Base-by-base conservation (phyloP, 2,888 invertebrate species). In the Parochlus steinenii region DNA sequence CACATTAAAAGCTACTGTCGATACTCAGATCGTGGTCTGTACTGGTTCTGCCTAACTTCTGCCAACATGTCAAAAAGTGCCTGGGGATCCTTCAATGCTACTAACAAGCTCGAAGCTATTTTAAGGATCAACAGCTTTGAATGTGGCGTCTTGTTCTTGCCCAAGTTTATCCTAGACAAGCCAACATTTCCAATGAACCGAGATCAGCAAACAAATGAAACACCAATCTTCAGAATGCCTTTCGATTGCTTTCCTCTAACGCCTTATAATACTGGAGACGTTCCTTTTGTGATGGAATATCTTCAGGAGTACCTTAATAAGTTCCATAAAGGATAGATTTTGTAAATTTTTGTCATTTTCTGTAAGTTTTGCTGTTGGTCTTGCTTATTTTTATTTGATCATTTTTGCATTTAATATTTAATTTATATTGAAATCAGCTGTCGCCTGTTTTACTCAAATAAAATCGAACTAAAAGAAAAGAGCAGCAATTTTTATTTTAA, bases 21-120 rank as follows among this genome's bases (percentile, higher is more conserved):
- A 7, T 58, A 75, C 3, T 79, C 80, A 0, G 73, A 76, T 0
- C 75, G 85, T 0, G 48, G 55, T 0, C 43, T 59, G n/a, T 53
- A 57, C 39, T 97, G 78, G 76, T 87, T 82, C 53, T 58, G 86
- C 1, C 61, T 95, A 1, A 92, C 92, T 0, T 93, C 93, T 35
- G 89, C 86, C 0, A 98, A 98, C 62, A 62, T 95, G 19, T 97
- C 95, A 8, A 95, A 93, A 62, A 89, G 95, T 2, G 97, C 97
- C 0, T 97, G 97, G 97, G 97, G 97, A 25, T 61, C 61, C 7
- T 55, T 67, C 6, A 72, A 71, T 42, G 71, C 67, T 40, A 69
- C 12, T 66, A 26, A 41, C 49, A 3, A 47, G 69, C 60, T 56
- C 71, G 57, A 67, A 71, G 52, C 56, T 58, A 0, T 64, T 0